These are phyloP conservation scores for Drepanosiphum platanoidis DNA, from an alignment of 2,888 invertebrate genomes.

Conservation along the genomic window DNA sequence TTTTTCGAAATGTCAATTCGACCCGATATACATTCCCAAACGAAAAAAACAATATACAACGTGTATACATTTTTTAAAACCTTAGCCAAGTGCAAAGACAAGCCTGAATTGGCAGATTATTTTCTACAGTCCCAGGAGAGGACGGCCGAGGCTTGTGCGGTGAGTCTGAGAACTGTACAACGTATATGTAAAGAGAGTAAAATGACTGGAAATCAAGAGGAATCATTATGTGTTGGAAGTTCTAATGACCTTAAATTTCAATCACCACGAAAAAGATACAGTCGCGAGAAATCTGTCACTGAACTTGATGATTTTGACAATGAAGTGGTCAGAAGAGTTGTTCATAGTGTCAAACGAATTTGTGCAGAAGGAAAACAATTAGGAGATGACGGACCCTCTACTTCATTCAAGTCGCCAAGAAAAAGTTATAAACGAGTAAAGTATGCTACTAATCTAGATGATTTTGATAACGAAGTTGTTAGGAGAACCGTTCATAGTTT, in stretches of 20 bases:
- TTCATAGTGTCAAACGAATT: not conserved
- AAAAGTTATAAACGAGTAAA: slow-evolving; percentile 6
- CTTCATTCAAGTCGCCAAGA: slow-evolving; percentile 16
- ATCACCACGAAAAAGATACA: not conserved
- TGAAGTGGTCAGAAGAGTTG: no score
- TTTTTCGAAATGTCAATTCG: slow-evolving; percentile 12
- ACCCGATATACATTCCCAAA: not conserved
- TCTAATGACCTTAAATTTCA: not conserved
- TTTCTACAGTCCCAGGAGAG: not conserved
- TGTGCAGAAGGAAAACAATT: not conserved
- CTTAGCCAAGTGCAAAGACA: slow-evolving; percentile 19
- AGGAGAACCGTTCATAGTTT: slow-evolving; percentile 41
- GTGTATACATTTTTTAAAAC: slow-evolving; percentile 20
- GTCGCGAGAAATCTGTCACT: not conserved
- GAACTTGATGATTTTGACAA: no score
- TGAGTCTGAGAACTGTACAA: not conserved
- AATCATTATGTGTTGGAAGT: not conserved
- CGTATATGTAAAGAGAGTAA: slow-evolving; percentile 7
- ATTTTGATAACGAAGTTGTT: slow-evolving; percentile 50
- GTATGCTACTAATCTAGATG: slow-evolving; percentile 13
- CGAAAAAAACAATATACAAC: slow-evolving; percentile 20
- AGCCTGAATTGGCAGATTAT: slow-evolving; percentile 10
- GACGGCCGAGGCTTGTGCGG: slow-evolving; percentile 8
- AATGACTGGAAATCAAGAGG: not conserved
- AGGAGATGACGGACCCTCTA: not conserved